Evolutionary conservation across 2,888 invertebrate genomes (phyloP).

Genomic region (Lepidonotus clava): DNA sequence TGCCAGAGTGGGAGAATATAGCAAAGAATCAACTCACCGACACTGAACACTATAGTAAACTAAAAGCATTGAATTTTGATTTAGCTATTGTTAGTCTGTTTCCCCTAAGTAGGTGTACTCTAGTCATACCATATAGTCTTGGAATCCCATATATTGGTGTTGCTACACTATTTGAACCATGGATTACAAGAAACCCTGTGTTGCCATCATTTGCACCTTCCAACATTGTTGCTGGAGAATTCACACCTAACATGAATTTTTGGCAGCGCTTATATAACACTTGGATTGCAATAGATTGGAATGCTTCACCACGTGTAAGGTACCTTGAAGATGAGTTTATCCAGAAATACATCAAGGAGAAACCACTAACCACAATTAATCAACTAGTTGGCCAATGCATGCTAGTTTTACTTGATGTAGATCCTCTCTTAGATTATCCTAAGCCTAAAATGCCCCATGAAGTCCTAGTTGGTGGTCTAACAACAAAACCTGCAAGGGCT

Average conservation of each 20-base stretch:
- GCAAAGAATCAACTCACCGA: neutral
- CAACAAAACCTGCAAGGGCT: slow-evolving; percentile 53
- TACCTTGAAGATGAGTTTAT: too few species aligned
- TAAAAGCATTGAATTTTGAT: neutral
- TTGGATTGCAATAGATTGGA: neutral
- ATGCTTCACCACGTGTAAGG: too few species aligned
- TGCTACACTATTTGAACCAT: neutral
- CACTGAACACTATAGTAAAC: neutral
- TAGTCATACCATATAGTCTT: neutral
- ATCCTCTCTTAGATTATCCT: slow-evolving; percentile 58
- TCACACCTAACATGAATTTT: neutral
- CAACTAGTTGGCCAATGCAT: slow-evolving; percentile 25
- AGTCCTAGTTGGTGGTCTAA: slow-evolving; percentile 57
- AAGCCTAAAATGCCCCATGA: slow-evolving; percentile 60
- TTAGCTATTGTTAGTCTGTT: neutral
- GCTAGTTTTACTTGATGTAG: slow-evolving; percentile 57
- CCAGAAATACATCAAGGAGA: slow-evolving; percentile 54
- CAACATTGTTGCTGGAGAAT: neutral
- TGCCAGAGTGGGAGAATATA: neutral
- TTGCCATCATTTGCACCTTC: neutral
- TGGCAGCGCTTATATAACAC: neutral
- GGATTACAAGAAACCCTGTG: neutral
- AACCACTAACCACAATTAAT: slow-evolving; percentile 9
- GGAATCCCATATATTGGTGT: neutral
- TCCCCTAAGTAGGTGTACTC: neutral